Percentiles rank a stretch among this genome's conserved stretches.
phyloP scores from a whole-genome alignment of 2,888 invertebrate species.

The Drosophila robusta region DNA sequence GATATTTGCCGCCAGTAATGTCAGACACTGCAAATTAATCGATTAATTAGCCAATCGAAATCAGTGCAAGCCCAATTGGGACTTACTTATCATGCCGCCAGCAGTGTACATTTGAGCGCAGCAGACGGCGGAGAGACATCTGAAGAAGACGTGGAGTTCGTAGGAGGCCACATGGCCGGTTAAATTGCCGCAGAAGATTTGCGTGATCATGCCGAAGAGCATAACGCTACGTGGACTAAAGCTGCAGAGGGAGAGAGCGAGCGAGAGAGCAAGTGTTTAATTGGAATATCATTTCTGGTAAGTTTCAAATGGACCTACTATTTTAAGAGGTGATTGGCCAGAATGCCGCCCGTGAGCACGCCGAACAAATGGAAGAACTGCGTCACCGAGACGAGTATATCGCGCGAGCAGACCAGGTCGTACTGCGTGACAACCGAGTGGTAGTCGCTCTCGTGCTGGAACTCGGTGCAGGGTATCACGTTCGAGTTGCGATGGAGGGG shows the following conservation, averaged over 20 bases:
- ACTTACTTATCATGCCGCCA: conserved; percentile 85
- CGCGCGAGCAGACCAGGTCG: conserved; percentile 85
- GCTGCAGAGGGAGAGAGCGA: conserved; percentile 62
- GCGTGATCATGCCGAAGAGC: conserved; percentile 85
- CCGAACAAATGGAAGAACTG: conserved; percentile 86
- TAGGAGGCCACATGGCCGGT: conserved; percentile 85
- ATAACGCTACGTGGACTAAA: conserved; percentile 85
- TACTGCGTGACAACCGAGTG: conserved; percentile 85
- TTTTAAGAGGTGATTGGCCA: conserved; percentile 85
- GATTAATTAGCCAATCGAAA: neutral
- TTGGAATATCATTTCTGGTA: neutral
- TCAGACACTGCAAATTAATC: conserved; percentile 82
- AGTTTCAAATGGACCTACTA: conserved; percentile 75
- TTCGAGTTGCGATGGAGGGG: conserved; percentile 80
- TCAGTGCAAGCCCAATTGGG: neutral
- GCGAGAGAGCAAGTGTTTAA: neutral
- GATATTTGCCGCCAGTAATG: conserved; percentile 85
- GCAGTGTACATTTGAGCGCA: conserved; percentile 86
- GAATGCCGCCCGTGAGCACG: conserved; percentile 85
- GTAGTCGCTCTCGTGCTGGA: conserved; percentile 83
- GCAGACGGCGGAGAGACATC: conserved; percentile 85
- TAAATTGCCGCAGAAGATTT: conserved; percentile 85
- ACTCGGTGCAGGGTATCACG: conserved; percentile 84
- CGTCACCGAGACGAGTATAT: conserved; percentile 85
- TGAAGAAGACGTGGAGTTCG: conserved; percentile 85